Evolutionary conservation across 2,888 invertebrate species (phyloP), one percentile per base, ranked within the genome.

Genomic region (Pollenia griseotomentosa): DNA sequence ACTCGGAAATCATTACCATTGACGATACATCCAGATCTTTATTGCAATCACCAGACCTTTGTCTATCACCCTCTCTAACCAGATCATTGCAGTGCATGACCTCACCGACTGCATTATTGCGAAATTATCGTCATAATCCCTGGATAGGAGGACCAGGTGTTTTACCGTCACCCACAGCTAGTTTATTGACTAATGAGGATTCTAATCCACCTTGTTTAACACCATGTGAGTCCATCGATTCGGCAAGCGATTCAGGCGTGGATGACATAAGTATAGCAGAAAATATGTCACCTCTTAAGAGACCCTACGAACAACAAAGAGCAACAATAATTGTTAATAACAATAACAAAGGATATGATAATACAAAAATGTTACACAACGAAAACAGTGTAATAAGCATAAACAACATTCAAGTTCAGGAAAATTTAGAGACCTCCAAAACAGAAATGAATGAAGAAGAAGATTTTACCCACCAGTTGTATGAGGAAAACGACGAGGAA

Each of bases 231-330:
- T 66, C 19, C 10, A 89, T 91, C 5, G 93, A 93, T 87, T 90
- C 91, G 16, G 90, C 89, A 83, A 92, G 90, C 85, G 93, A 93
- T 83, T 92, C 92, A 71, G 92, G 92, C 87, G 91, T 93, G 55
- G 92, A 93, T 85, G 92, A 93, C 23, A 90, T 88, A 80, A 90
- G 89, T 81, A 57, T 90, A 55, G 85, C 70, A n/a, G 90, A 90
- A 46, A 75, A 65, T 79, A 81, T 79, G 33, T 66, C 88, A 33
- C 84, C 89, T 3, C 84, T 83, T 42, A 88, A 87, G 80, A 81
- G 87, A 59, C 19, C 81, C n/a, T 74, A 79, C 57, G 71, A 65
- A 2, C 75, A 83, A 65, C 74, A 81, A 85, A 51, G 70, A 70
- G 40, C 55, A 40, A 10, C 51, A 11, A 12, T 40, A 19, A 53